Conservation (phyloP, 1,140 invertebrate species). For the Calephelis virginiensis region DNA sequence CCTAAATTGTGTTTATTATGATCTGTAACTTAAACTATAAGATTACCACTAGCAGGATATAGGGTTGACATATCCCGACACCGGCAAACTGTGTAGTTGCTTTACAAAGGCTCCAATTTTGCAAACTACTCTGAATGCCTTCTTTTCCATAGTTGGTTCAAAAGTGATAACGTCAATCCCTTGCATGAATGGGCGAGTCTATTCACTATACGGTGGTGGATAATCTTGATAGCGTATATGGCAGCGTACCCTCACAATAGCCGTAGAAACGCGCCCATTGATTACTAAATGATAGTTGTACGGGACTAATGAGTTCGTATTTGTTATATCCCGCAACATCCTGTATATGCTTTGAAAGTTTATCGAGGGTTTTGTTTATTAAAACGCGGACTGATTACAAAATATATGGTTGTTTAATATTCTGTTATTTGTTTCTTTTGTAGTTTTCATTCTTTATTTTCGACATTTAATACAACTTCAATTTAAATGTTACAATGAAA, state of each 20-base stretch:
- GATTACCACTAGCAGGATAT: no score
- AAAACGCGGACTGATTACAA: not conserved
- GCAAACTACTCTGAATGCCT: no score
- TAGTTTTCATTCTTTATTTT: no score
- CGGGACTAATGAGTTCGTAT: slow-evolving; percentile 1
- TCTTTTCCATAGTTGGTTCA: slow-evolving; percentile 3
- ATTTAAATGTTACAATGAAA: no score
- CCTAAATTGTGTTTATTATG: no score
- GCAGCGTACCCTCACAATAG: not conserved
- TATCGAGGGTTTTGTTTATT: not conserved
- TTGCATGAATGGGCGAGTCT: slow-evolving; percentile 1
- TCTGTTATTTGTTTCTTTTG: no score
- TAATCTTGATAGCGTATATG: slow-evolving; percentile 13
- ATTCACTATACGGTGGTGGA: not conserved
- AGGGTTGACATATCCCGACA: no score
- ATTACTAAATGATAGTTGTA: slow-evolving; percentile 1
- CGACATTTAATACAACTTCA: no score
- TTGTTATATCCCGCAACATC: slow-evolving; percentile 1
- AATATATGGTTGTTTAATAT: no score
- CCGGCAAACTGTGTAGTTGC: no score
- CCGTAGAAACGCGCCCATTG: slow-evolving; percentile 5
- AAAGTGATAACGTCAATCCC: not conserved
- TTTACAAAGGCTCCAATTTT: no score
- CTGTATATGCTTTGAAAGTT: not conserved
- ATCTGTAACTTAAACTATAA: no score